Base-by-base conservation (phyloP, 2,113 vertebrate genomes). In the Triplophysa rosa region DNA sequence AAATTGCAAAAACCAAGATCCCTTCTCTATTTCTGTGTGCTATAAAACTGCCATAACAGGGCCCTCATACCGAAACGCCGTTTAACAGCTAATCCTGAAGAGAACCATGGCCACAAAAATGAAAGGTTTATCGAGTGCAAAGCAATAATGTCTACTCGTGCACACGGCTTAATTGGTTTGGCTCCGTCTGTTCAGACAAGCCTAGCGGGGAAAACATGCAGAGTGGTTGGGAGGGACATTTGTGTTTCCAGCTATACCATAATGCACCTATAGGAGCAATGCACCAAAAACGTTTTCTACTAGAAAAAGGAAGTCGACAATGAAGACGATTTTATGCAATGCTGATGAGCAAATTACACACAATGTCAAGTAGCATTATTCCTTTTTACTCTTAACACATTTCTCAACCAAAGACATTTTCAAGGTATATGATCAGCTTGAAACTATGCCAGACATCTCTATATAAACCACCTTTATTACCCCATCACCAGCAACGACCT, bases 91-190 rank as follows among this genome's bases (percentile, higher is more conserved):
- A 64, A 74, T 83, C 79, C 70, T 59, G 70, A 88, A 77, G 74
- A 82, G 73, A 89, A 87, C 81, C 17, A 12, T 23, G 37, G 69
- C 63, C 29, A 40, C 78, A 86, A 81, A 82, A 77, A 49, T 23
- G 26, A 16, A 62, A 61, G 45, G 84, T 87, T 86, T 80, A 81
- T 47, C 72, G 79, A 84, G 85, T 83, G 75, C 67, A 86, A 84
- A 85, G 82, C 81, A 84, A 88, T 87, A 84, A 86, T 79, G 83
- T 66, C 73, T 78, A 64, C 77, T 84, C 80, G 77, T 72, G 83
- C 71, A 86, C 67, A 78, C 14, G 42, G 61, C 52, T 29, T 83
- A 89, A 88, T 63, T 82, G 73, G 67, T 87, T 81, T 85, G 84
- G 81, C 78, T 84, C 65, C 52, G 29, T 86, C 72, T 85, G 81